Evolutionary conservation across 1,140 invertebrate species (phyloP), one percentile per base, ranked within the genome.

Genomic region (Centruroides vittatus): DNA sequence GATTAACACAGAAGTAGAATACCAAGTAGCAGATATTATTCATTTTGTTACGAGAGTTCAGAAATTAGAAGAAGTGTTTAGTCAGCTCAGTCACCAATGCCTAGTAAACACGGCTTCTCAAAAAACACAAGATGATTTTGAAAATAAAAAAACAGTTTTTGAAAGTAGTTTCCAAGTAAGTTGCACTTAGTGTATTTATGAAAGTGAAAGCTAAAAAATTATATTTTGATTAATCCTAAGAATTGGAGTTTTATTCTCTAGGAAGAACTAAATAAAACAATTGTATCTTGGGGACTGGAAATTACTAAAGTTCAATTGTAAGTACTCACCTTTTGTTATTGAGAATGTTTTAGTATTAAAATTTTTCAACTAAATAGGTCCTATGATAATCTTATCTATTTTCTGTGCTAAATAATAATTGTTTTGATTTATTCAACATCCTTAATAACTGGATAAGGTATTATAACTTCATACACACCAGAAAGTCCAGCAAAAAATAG

Each of bases 241-340:
- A 57, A 47, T 41, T 7, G 3, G 6, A 46, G 36, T 54, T 62
- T 57, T 3, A 47, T 3, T 36, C 53, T 57, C 13, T 53, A 62
- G 61, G 56, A 62, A 58, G 60, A 64, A 47, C 34, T 64, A 9
- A 64, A 64, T 57, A 35, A 36, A 9, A 55, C 60, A 58, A 55
- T 48, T 11, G 36, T 59, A 46, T 50, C 61, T 46, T 65, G 63
- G 63, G 63, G 63, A 10, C 23, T 65, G 12, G 60, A 65, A 62
- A 35, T 65, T 41, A 11, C 54, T 23, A 56, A 57, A 51, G 60
- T 61, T 0, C 35, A 50, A 13, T 36, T 65, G 63, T 65, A 57
- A 65, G 63, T 64, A 23, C 10, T 35, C 10, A 47, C 3, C 13
- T 47, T 8, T 35, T 57, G 3, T 59, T 23, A 23, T 23, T 23